Conservation (phyloP, 2,888 invertebrate genomes). For the Pyrochroa serraticornis region DNA sequence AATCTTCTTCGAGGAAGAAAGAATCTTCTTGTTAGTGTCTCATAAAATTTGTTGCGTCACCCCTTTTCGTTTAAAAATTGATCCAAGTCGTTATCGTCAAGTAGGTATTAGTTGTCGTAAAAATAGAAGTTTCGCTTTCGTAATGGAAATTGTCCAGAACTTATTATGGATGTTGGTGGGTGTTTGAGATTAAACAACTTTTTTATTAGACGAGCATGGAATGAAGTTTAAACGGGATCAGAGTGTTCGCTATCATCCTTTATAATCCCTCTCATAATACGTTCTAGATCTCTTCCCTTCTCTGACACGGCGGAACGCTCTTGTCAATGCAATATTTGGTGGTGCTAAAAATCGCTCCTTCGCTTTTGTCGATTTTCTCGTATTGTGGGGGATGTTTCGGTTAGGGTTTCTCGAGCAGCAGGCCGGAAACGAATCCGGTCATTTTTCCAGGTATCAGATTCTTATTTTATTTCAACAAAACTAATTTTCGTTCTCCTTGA, state of each 20-base stretch:
- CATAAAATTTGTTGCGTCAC: slow-evolving; percentile 4
- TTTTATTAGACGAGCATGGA: slow-evolving; percentile 16
- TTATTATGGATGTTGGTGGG: slow-evolving; percentile 11
- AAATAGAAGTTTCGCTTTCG: slow-evolving; percentile 1
- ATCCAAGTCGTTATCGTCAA: slow-evolving; percentile 7
- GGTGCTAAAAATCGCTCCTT: not conserved
- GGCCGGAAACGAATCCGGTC: too few relatives aligned
- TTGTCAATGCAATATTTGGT: too few relatives aligned
- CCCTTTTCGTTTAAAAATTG: slow-evolving; percentile 9
- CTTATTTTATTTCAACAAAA: not conserved
- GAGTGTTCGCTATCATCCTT: slow-evolving; percentile 11
- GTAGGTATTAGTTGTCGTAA: slow-evolving; percentile 2
- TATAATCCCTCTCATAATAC: slow-evolving; percentile 17
- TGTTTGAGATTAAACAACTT: slow-evolving; percentile 10
- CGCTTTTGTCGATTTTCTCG: not conserved
- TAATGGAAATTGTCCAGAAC: slow-evolving; percentile 14
- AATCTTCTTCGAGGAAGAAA: too few relatives aligned
- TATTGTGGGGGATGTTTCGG: too few relatives aligned
- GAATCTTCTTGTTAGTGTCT: not conserved
- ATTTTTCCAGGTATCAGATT: too few relatives aligned
- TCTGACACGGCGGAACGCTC: slow-evolving; percentile 2
- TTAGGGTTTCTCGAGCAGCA: too few relatives aligned
- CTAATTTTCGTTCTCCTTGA: not conserved
- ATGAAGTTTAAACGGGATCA: slow-evolving; percentile 20
- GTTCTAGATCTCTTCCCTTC: slow-evolving; percentile 6